Evolutionary conservation across 2,113 vertebrate species (phyloP), one percentile per base, ranked within the genome.

Genomic region (Panthera tigris): DNA sequence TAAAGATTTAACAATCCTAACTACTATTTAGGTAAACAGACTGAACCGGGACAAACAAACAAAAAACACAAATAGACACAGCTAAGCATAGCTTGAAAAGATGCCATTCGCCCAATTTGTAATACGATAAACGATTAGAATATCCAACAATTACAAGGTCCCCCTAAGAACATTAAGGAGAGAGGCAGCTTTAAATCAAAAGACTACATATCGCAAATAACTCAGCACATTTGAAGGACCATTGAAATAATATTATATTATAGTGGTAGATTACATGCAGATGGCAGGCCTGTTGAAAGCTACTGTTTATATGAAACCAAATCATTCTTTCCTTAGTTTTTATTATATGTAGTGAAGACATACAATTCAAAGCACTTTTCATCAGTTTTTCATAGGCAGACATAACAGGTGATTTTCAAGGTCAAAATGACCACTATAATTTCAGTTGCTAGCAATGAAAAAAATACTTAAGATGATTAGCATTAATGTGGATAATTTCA

Each of bases 201-300:
- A 7, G 11, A 80, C 19, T 66, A 14, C 12, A 27, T 68, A 48
- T 52, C 48, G 27, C 10, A 92, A 85, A 57, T 52, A 96, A 94
- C n/a, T 95, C 76, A 93, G 65, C n/a, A 85, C 41, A 73, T 83
- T 33, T 71, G 25, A 92, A 95, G 74, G 48, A 71, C 36, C 36
- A 83, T 12, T 52, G 36, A 93, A 93, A 95, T 89, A 69, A 90
- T 89, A 97, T 95, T 93, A 73, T 80, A 95, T 52, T 63, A 29
- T 48, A 89, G 81, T 80, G 25, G 36, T 91, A 93, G 88, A 95
- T 97, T 95, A 94, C 85, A 91, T 31, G 41, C 71, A 91, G 73
- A 97, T 78, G 93, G 45, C 91, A 94, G 94, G 23, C 79, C 74
- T 97, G 96, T 76, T 98, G 97, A 98, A 97, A 98, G 89, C 82